Conservation (phyloP, 2,797 vertebrate species). For the Onychomys arenicola region DNA sequence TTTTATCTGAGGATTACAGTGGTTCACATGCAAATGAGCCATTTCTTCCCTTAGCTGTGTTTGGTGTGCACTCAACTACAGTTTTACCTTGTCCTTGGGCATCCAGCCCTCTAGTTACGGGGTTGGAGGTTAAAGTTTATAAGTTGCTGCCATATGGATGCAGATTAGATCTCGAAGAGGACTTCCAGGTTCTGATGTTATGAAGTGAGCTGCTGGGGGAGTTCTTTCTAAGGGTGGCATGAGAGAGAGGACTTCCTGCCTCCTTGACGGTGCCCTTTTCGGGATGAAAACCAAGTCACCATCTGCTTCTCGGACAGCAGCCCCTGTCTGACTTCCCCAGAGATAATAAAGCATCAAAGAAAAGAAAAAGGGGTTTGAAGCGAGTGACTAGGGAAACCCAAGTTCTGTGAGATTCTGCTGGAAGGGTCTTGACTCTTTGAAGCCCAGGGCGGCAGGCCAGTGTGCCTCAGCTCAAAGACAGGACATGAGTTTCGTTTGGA, state of each 20-base stretch:
- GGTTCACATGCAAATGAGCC: constrained; percentile 56
- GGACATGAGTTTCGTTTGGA: not conserved
- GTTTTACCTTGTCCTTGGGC: constrained; percentile 48
- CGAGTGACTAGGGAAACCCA: not conserved
- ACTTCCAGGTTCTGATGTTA: constrained; percentile 71
- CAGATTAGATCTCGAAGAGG: constrained; percentile 72
- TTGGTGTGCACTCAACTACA: constrained; percentile 39
- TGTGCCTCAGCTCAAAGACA: not conserved
- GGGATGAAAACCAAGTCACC: not conserved
- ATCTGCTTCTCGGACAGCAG: not conserved
- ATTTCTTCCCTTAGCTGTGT: not conserved
- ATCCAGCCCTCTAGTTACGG: not conserved
- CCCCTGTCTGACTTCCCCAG: not conserved
- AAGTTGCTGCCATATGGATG: constrained; percentile 43
- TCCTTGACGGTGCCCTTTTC: not conserved
- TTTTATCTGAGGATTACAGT: constrained; percentile 66
- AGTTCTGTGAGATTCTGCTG: constrained; percentile 1
- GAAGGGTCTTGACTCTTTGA: not conserved
- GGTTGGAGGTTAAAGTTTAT: constrained; percentile 58
- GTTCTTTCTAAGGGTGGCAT: constrained; percentile 59
- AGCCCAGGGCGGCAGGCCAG: not conserved
- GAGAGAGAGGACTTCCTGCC: constrained; percentile 47
- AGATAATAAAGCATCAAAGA: constrained; percentile 23
- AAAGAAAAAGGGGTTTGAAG: constrained; percentile 8
- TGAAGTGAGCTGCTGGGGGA: constrained; percentile 41